Percentiles rank a stretch among this genome's conserved stretches.
Conservation (phyloP, 2,888 invertebrate genomes). For the Ennomos quercinarius region DNA sequence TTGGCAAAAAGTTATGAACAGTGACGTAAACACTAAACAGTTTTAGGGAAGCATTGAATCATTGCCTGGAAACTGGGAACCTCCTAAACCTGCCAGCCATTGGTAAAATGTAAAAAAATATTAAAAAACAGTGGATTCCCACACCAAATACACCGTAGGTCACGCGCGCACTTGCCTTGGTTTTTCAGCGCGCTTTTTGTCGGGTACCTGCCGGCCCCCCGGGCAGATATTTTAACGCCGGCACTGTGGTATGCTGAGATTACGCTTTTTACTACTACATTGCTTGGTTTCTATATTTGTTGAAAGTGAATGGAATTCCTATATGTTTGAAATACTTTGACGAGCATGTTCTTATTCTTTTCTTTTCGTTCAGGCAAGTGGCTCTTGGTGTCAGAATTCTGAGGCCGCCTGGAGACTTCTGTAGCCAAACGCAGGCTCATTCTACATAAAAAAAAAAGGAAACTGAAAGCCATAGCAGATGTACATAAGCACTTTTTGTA, state of each 20-base stretch:
- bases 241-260: slow-evolving; percentile 8
- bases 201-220: slow-evolving; percentile 39
- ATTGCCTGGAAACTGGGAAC: background rate
- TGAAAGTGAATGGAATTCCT: slow-evolving; percentile 3
- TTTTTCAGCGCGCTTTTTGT: slow-evolving; percentile 29
- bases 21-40: too few species aligned
- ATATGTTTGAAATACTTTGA: background rate
- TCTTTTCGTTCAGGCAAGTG: too few species aligned
- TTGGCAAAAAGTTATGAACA: too few species aligned
- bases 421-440: too few species aligned
- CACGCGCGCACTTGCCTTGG: slow-evolving; percentile 26
- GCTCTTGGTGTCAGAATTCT: too few species aligned
- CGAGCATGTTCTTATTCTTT: too few species aligned
- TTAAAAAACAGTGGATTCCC: slow-evolving; percentile 32
- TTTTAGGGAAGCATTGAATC: too few species aligned
- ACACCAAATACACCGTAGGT: slow-evolving; percentile 33
- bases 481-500: too few species aligned
- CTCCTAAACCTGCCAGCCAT: background rate
- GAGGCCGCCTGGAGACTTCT: too few species aligned
- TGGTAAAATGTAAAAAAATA: slow-evolving; percentile 3
- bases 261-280: slow-evolving; percentile 11
- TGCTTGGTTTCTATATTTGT: slow-evolving; percentile 19
- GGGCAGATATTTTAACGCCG: slow-evolving; percentile 32
- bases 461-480: too few species aligned
- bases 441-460: too few species aligned